These are phyloP conservation scores for Crocodylus rhombifer DNA, from an alignment of 2,797 vertebrate genomes.

Conservation along the genomic window DNA sequence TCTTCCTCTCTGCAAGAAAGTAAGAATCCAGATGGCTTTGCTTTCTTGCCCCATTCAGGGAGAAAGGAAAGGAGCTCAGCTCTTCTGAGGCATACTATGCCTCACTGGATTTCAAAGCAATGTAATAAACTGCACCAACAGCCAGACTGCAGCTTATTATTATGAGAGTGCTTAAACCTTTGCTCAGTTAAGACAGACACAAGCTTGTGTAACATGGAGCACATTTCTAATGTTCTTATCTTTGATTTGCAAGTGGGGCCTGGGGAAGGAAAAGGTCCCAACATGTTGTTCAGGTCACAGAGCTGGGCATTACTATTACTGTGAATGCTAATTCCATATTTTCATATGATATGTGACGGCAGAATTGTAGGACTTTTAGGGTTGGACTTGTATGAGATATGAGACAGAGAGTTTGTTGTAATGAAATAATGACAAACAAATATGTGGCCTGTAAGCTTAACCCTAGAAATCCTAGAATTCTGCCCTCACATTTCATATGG, in stretches of 20 bases:
- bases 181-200: slow-evolving; percentile 1
- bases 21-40: not conserved
- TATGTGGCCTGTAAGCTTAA: not conserved
- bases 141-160: not conserved
- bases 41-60: not conserved
- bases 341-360: not conserved
- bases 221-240: slow-evolving; percentile 26
- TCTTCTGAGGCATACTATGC: not conserved
- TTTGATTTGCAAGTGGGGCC: slow-evolving; percentile 41
- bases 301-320: not conserved
- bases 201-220: slow-evolving; percentile 27
- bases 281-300: slow-evolving; percentile 16
- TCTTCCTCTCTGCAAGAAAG: not conserved
- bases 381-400: not conserved
- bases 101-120: not conserved
- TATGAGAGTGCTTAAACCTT: slow-evolving; percentile 18
- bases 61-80: not conserved
- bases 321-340: not conserved
- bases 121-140: not conserved
- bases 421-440: too few species aligned
- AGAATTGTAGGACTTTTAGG: slow-evolving; percentile 21
- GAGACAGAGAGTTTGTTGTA: too few species aligned
- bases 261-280: not conserved
- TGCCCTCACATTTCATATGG: not conserved
- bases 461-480: slow-evolving; percentile 27